Percentiles rank a stretch among this genome's conserved stretches.
phyloP scores from a whole-genome alignment of 1,140 invertebrate genomes.

The Bombus polaris region DNA sequence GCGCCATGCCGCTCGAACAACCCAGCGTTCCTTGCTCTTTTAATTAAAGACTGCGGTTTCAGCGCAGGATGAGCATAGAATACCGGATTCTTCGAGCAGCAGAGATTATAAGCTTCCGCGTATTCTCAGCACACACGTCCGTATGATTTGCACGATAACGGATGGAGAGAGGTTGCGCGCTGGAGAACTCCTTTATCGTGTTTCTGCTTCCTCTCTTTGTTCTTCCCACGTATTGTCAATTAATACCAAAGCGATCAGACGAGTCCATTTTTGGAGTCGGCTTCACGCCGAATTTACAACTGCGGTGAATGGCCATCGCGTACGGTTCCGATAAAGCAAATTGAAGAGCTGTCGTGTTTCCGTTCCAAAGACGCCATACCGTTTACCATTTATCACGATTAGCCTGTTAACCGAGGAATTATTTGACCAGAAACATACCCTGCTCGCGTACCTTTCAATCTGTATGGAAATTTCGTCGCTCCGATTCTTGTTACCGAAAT shows the following conservation, averaged over 20 bases:
- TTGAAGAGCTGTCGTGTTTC: not conserved
- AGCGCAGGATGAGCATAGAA: constrained; percentile 21
- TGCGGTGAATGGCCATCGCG: not conserved
- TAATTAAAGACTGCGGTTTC: constrained; percentile 53
- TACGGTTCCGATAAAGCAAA: not conserved
- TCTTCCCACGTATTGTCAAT: not conserved
- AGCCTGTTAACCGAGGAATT: too few relatives aligned
- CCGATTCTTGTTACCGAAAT: too few relatives aligned
- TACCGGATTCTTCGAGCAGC: constrained; percentile 20
- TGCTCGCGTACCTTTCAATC: too few relatives aligned
- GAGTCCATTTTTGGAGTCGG: too few relatives aligned
- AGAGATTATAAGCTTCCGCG: not conserved
- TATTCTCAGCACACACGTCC: constrained; percentile 11
- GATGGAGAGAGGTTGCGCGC: not conserved
- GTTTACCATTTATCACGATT: too few relatives aligned
- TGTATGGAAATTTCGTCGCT: too few relatives aligned
- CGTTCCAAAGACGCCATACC: not conserved
- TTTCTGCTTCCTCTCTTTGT: not conserved
- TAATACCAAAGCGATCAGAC: not conserved
- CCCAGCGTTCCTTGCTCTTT: constrained; percentile 22
- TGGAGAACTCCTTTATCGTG: constrained; percentile 3
- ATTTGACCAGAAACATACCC: too few relatives aligned
- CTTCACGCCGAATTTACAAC: not conserved
- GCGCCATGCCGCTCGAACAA: not conserved
- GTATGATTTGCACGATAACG: constrained; percentile 37